Percentiles rank a stretch among this genome's conserved stretches.
phyloP scores from a whole-genome alignment of 1,140 invertebrate species.

The Euschistus heros region DNA sequence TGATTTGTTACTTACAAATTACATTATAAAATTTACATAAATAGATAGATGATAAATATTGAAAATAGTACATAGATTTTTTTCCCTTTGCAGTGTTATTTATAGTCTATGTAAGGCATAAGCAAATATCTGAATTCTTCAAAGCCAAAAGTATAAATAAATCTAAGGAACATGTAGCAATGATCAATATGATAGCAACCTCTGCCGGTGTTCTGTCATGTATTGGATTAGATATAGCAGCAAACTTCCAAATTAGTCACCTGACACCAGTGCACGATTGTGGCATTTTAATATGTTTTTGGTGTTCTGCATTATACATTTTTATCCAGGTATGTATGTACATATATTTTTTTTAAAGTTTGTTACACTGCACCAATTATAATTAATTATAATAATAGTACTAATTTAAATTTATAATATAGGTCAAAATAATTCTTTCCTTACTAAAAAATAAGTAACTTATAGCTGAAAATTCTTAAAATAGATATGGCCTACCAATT shows the following conservation, averaged over 20 bases:
- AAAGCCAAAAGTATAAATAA: neutral
- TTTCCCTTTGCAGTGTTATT: conserved; percentile 24
- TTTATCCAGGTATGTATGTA: conserved; percentile 19
- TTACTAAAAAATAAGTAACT: no score
- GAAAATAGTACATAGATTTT: neutral
- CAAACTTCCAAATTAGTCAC: conserved; percentile 22
- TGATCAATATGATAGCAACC: conserved; percentile 18
- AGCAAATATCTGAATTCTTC: conserved; percentile 23
- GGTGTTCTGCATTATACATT: conserved; percentile 19
- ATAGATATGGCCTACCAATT: no score
- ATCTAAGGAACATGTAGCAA: neutral
- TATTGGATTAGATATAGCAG: conserved; percentile 18
- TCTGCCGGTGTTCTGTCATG: conserved; percentile 17
- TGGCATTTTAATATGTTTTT: conserved; percentile 19
- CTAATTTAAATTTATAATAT: no score
- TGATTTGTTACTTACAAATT: no score
- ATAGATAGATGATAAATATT: no score
- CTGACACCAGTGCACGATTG: conserved; percentile 17
- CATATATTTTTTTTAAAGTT: no score
- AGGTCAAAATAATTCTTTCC: no score
- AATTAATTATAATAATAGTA: no score
- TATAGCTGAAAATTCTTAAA: no score
- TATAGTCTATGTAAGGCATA: conserved; percentile 24
- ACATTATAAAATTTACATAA: no score
- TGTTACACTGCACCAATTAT: no score